A percentile compares a stretch with the other conserved stretches of the same genome.
These are phyloP conservation scores for Sinosuthora webbiana DNA, from an alignment of 2,113 vertebrate genomes.

Conservation along the genomic window DNA sequence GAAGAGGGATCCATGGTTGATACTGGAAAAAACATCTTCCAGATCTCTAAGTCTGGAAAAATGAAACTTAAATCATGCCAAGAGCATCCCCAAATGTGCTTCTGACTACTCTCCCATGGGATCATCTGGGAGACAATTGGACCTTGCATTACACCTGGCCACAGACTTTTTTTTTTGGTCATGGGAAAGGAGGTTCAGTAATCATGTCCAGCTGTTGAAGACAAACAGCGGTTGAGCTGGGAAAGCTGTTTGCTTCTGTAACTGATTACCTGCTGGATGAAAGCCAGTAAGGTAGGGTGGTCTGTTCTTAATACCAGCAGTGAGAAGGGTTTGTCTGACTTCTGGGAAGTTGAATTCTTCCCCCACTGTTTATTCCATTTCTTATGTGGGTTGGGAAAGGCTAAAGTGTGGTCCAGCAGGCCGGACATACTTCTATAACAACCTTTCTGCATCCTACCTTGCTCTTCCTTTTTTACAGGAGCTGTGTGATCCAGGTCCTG, in stretches of 20 bases:
- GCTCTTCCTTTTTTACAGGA: neutral
- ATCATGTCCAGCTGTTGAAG: neutral
- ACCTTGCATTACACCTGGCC: neutral
- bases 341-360: neutral
- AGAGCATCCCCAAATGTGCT: neutral
- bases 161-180: neutral
- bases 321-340: neutral
- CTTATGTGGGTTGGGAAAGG: neutral
- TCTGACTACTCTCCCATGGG: neutral
- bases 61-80: accelerated
- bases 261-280: neutral
- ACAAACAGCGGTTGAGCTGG: neutral
- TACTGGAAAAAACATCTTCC: neutral
- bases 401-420: neutral
- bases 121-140: neutral
- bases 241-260: neutral
- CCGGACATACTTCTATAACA: neutral
- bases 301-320: neutral
- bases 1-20: neutral
- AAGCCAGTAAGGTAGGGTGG: neutral
- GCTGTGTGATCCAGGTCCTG: neutral
- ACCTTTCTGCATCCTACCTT: neutral
- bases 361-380: neutral
- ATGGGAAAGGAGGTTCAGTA: neutral
- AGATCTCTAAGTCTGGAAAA: neutral